phyloP scores from a whole-genome alignment of 2,797 vertebrate species.

The Poeciliopsis presidionis region DNA sequence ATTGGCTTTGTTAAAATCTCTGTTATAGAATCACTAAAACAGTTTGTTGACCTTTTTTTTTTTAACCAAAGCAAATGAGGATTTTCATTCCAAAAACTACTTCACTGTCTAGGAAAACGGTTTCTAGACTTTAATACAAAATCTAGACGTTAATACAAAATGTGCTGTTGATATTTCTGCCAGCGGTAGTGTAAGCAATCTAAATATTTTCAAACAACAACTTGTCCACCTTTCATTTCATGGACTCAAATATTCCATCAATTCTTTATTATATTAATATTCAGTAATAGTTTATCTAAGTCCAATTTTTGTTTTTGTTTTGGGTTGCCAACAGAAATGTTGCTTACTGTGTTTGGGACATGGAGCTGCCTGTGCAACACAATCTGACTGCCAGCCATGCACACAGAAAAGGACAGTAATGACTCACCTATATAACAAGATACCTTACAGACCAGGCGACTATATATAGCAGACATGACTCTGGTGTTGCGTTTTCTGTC shows the following conservation, averaged over 20 bases:
- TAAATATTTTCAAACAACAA: not conserved
- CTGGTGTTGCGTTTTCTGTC: not conserved
- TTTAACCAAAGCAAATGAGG: not conserved
- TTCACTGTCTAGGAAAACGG: not conserved
- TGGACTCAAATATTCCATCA: not conserved
- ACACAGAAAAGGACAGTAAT: constrained; percentile 14
- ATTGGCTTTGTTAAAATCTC: not conserved
- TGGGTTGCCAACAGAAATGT: not conserved
- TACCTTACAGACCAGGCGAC: not conserved
- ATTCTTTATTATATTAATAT: not conserved
- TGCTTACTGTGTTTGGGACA: not conserved
- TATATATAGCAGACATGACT: constrained; percentile 12
- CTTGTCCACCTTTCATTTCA: not conserved
- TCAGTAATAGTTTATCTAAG: not conserved
- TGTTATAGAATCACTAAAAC: not conserved
- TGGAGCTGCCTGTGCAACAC: not conserved
- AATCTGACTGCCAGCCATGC: not conserved
- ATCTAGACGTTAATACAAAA: not conserved
- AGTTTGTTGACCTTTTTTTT: not conserved
- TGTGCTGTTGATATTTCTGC: not conserved
- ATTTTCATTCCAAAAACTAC: not conserved
- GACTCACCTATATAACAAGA: constrained; percentile 1
- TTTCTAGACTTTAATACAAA: not conserved
- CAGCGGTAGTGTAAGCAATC: not conserved
- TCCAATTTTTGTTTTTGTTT: not conserved